These are phyloP conservation scores for Nomada ruficornis DNA, from an alignment of 2,888 invertebrate species.

Conservation along the genomic window DNA sequence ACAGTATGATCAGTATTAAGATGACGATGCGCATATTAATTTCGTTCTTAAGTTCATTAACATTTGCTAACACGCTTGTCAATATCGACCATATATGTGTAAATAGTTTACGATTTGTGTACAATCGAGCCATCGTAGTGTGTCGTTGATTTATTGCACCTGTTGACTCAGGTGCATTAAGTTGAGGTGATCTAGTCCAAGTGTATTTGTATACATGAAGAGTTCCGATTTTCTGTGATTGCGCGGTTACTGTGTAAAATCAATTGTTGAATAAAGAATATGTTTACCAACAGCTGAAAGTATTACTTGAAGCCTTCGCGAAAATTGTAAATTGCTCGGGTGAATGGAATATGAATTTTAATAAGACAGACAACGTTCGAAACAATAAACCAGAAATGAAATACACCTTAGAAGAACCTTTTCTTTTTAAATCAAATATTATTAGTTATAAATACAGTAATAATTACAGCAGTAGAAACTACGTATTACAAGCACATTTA, in stretches of 20 bases:
- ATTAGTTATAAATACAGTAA: neutral
- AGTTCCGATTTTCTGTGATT: constrained; percentile 54
- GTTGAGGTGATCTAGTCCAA: constrained; percentile 74
- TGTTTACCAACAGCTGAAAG: neutral
- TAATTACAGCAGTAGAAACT: too few relatives aligned
- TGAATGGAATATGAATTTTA: too few relatives aligned
- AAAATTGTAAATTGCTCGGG: neutral
- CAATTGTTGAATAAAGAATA: constrained; percentile 48
- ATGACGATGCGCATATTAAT: neutral
- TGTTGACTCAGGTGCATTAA: constrained; percentile 31
- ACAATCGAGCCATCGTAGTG: constrained; percentile 29
- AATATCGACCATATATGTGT: constrained; percentile 23
- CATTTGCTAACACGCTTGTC: neutral
- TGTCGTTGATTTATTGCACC: constrained; percentile 56
- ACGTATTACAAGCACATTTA: too few relatives aligned
- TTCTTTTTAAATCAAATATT: too few relatives aligned
- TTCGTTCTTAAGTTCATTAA: neutral
- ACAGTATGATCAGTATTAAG: constrained; percentile 48
- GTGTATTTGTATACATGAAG: constrained; percentile 56
- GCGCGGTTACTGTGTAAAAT: constrained; percentile 32
- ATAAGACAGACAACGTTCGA: too few relatives aligned
- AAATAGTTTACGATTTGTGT: constrained; percentile 33
- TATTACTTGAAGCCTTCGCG: neutral
- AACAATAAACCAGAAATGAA: too few relatives aligned
- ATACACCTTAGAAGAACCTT: too few relatives aligned